Evolutionary conservation across 2,888 invertebrate species (phyloP).

Genomic region (Drosophila cognata): DNA sequence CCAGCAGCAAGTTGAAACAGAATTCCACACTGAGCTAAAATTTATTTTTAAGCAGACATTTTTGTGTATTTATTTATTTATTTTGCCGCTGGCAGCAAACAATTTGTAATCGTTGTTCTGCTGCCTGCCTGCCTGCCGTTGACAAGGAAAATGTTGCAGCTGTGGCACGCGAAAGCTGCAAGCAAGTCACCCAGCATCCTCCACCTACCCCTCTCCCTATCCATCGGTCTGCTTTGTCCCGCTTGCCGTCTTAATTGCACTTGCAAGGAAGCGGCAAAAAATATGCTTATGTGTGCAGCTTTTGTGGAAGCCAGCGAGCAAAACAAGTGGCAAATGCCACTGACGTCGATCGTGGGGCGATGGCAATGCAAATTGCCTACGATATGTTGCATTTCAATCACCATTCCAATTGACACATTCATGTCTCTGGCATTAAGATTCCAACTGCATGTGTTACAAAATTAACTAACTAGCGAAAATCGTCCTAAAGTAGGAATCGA

Average conservation of each 20-base stretch:
- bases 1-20: slow-evolving; percentile 20
- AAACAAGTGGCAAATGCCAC: slow-evolving; percentile 55
- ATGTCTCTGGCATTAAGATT: background rate
- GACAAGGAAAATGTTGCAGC: slow-evolving; percentile 79
- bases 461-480: background rate
- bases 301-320: slow-evolving; percentile 15
- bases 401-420: slow-evolving; percentile 2
- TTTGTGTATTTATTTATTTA: slow-evolving; percentile 56
- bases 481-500: background rate
- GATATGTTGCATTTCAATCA: slow-evolving; percentile 22
- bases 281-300: slow-evolving; percentile 31
- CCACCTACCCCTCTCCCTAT: background rate
- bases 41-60: slow-evolving; percentile 69
- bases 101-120: slow-evolving; percentile 70
- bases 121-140: slow-evolving; percentile 39
- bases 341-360: slow-evolving; percentile 40
- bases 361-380: slow-evolving; percentile 24
- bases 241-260: slow-evolving; percentile 47
- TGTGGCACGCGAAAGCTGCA: slow-evolving; percentile 57
- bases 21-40: slow-evolving; percentile 48
- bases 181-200: slow-evolving; percentile 4
- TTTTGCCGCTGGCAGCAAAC: slow-evolving; percentile 57
- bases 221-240: background rate
- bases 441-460: background rate
- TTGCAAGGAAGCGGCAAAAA: slow-evolving; percentile 47